A percentile compares a stretch with the other conserved stretches of the same genome.
Evolutionary conservation across 2,888 invertebrate genomes (phyloP).

Genomic region (Ectemnius lituratus): DNA sequence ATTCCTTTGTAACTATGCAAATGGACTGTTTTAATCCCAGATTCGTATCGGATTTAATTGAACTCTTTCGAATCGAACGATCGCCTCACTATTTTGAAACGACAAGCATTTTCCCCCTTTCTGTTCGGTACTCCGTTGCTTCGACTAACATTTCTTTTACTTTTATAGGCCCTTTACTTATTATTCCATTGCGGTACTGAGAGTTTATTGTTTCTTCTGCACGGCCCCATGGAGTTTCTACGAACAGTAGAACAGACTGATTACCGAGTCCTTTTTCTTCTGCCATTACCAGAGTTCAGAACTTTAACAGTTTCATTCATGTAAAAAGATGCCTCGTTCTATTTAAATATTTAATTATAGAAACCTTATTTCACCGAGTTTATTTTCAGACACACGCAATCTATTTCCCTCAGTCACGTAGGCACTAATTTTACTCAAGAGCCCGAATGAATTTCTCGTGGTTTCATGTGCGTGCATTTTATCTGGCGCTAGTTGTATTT

Average conservation of each 20-base stretch:
- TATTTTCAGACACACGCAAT: too few relatives aligned
- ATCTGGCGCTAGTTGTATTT: too few relatives aligned
- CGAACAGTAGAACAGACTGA: not conserved
- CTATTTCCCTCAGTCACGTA: too few relatives aligned
- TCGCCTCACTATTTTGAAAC: not conserved
- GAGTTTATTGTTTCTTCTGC: conserved; percentile 32
- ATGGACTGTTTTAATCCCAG: not conserved
- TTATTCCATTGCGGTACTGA: conserved; percentile 19
- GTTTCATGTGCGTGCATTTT: too few relatives aligned
- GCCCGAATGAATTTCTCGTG: too few relatives aligned
- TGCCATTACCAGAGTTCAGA: not conserved
- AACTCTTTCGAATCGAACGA: not conserved
- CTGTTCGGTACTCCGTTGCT: not conserved
- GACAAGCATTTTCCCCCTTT: not conserved
- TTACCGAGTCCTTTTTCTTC: not conserved
- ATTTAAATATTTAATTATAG: too few relatives aligned
- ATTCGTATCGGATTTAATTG: not conserved
- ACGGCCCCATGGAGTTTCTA: not conserved
- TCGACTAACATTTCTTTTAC: conserved; percentile 5
- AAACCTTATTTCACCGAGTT: too few relatives aligned
- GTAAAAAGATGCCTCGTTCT: too few relatives aligned
- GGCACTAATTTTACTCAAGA: too few relatives aligned
- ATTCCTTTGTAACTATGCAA: not conserved
- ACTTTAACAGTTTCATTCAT: too few relatives aligned
- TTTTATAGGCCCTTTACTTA: conserved; percentile 26